A percentile compares a stretch with the other conserved stretches of the same genome.
These are phyloP conservation scores for Paraescarpia echinospica DNA, from an alignment of 1,140 invertebrate genomes.

Conservation along the genomic window DNA sequence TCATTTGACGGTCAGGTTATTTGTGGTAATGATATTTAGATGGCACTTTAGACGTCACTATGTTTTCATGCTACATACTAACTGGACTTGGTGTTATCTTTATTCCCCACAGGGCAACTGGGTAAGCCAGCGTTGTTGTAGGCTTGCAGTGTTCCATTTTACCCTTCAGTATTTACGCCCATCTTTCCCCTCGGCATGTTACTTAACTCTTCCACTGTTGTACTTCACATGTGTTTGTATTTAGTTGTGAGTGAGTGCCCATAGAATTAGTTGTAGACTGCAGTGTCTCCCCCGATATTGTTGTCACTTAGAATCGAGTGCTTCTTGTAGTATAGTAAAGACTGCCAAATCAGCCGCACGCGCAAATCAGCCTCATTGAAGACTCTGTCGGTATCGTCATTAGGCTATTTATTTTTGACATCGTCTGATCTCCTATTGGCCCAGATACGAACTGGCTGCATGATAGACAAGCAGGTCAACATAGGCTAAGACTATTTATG, in stretches of 20 bases:
- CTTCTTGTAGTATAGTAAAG: too few species aligned
- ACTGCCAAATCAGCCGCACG: too few species aligned
- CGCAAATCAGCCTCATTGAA: too few species aligned
- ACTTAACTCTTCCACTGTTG: background rate
- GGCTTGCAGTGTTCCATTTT: background rate
- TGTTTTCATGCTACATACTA: background rate
- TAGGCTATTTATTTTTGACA: too few species aligned
- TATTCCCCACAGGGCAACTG: background rate
- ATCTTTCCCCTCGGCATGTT: background rate
- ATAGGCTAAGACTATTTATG: too few species aligned
- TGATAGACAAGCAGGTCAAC: too few species aligned
- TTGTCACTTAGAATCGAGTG: background rate
- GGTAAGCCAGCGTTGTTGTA: background rate
- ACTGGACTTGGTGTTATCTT: background rate
- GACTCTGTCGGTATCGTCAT: too few species aligned
- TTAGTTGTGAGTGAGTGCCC: background rate
- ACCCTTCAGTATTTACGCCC: background rate
- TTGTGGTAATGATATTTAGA: background rate
- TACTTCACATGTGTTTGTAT: background rate
- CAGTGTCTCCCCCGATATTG: background rate
- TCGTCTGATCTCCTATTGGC: too few species aligned
- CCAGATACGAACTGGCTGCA: too few species aligned
- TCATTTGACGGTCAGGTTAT: background rate
- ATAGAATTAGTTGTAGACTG: background rate
- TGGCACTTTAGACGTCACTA: background rate